Evolutionary conservation across 2,797 vertebrate species (phyloP).

Genomic region (Esox lucius): DNA sequence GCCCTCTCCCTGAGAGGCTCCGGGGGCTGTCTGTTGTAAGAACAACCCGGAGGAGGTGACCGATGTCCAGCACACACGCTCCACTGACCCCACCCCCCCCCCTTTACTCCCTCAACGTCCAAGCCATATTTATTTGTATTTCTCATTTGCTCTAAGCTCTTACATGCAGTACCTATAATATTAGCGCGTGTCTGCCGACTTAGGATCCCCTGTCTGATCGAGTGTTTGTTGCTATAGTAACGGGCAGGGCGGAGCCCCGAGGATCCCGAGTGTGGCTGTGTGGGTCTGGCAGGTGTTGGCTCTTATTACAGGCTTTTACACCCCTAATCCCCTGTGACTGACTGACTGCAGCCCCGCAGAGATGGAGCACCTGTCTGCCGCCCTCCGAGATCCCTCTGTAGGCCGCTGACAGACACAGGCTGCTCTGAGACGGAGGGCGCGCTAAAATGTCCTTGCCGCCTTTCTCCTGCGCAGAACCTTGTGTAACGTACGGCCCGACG

Average conservation of each 20-base stretch:
- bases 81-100: slow-evolving; percentile 37
- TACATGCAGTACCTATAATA: not conserved
- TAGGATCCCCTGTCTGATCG: not conserved
- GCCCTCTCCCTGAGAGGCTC: slow-evolving; percentile 31
- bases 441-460: slow-evolving; percentile 54
- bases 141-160: not conserved
- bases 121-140: not conserved
- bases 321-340: slow-evolving; percentile 67
- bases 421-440: slow-evolving; percentile 46
- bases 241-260: slow-evolving; percentile 33
- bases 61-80: slow-evolving; percentile 29
- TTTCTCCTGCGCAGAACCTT: slow-evolving; percentile 10
- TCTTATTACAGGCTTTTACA: slow-evolving; percentile 65
- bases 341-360: slow-evolving; percentile 46
- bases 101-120: not conserved
- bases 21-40: slow-evolving; percentile 46
- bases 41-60: slow-evolving; percentile 35
- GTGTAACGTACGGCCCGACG: slow-evolving; percentile 48
- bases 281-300: slow-evolving; percentile 72
- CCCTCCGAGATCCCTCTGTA: slow-evolving; percentile 47
- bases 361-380: slow-evolving; percentile 65
- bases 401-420: slow-evolving; percentile 56
- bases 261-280: slow-evolving; percentile 33
- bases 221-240: slow-evolving; percentile 30
- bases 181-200: slow-evolving; percentile 29